Conservation (phyloP, 2,888 invertebrate genomes). For the Cryptus viduatorius region DNA sequence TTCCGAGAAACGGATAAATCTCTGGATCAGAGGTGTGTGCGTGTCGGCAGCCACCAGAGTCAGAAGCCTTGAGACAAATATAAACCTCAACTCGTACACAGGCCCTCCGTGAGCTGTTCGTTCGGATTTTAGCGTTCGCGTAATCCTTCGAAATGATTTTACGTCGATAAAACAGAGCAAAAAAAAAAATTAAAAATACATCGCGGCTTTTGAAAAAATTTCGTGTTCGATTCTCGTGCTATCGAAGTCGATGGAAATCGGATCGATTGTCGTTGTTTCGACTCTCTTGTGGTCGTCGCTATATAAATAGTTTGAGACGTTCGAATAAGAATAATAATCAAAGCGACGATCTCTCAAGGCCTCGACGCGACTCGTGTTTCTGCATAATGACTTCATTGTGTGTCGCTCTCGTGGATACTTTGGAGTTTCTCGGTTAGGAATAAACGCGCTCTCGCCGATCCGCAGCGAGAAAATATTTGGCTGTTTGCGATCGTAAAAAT, state of each 20-base stretch:
- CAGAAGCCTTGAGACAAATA: constrained; percentile 72
- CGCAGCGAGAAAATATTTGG: neutral
- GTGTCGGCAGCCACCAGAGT: constrained; percentile 41
- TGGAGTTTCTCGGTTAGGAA: neutral
- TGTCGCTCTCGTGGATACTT: constrained; percentile 60
- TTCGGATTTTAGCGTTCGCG: constrained; percentile 53
- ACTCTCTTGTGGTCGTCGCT: constrained; percentile 23
- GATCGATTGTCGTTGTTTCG: neutral
- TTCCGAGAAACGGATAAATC: constrained; percentile 46
- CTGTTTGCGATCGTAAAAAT: neutral
- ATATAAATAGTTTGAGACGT: constrained; percentile 30
- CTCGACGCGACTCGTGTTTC: constrained; percentile 52
- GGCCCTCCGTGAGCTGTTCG: neutral
- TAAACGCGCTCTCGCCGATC: neutral
- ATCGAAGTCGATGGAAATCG: no score
- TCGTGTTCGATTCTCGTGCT: no score
- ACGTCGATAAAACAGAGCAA: neutral
- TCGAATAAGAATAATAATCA: constrained; percentile 62
- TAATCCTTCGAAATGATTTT: neutral
- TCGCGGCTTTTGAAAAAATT: no score
- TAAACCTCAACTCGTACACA: constrained; percentile 39
- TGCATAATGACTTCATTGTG: constrained; percentile 71
- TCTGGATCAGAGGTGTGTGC: constrained; percentile 29
- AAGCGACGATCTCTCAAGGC: constrained; percentile 47
- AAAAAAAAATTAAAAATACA: no score